A percentile compares a stretch with the other conserved stretches of the same genome.
Evolutionary conservation across 2,113 vertebrate genomes (phyloP).

Genomic region (Helogale parvula): DNA sequence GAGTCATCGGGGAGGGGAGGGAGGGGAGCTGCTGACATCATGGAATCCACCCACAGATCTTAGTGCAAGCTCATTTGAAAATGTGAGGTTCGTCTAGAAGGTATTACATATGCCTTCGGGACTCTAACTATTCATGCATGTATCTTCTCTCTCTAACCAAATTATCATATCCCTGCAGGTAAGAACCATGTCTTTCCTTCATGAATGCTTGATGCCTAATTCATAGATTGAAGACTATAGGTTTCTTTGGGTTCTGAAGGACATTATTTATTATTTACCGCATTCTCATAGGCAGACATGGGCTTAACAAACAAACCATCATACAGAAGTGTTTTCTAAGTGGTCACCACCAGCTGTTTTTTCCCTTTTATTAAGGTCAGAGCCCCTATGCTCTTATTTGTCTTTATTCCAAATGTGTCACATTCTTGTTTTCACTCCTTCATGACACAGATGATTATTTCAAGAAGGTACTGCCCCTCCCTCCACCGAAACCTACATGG

Average conservation of each 20-base stretch:
- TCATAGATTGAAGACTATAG: background rate
- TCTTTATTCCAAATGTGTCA: slow-evolving; percentile 9
- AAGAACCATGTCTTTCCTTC: background rate
- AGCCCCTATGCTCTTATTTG: background rate
- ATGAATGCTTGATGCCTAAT: slow-evolving; percentile 17
- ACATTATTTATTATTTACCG: slow-evolving; percentile 40
- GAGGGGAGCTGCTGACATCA: background rate
- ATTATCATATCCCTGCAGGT: background rate
- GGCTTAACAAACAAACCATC: background rate
- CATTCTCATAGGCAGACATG: background rate
- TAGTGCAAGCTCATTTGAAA: background rate
- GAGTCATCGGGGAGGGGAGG: background rate
- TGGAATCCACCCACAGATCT: background rate
- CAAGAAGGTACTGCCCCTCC: background rate
- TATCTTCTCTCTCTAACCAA: background rate
- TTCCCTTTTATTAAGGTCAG: background rate
- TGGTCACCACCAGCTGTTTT: background rate
- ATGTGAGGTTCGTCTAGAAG: background rate
- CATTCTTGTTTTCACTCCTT: background rate
- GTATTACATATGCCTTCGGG: background rate
- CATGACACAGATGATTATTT: background rate
- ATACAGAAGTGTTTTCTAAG: background rate
- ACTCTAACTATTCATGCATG: background rate
- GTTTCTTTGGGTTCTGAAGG: background rate
- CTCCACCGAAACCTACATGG: background rate